Evolutionary conservation across 1,140 invertebrate genomes (phyloP).

Genomic region (Scaptomyza hsui): DNA sequence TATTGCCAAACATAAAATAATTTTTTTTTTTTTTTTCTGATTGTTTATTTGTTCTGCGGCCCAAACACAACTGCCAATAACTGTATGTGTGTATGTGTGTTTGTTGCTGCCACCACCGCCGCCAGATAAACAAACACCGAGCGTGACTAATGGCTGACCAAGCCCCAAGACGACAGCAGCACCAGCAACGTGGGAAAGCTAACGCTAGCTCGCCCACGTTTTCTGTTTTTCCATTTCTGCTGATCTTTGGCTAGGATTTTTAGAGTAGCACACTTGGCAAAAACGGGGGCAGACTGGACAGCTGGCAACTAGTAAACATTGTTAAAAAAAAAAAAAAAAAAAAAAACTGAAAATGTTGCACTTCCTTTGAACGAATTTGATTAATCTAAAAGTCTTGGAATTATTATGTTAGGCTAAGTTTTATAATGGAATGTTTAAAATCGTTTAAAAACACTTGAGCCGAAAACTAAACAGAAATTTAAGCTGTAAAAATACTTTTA

Average conservation of each 20-base stretch:
- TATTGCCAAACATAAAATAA: slow-evolving; percentile 22
- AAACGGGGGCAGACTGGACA: not conserved
- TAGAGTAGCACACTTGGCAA: not conserved
- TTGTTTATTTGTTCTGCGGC: slow-evolving; percentile 45
- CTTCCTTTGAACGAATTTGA: no score
- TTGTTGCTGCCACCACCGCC: not conserved
- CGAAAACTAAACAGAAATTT: no score
- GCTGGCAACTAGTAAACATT: no score
- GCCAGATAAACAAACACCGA: slow-evolving; percentile 33
- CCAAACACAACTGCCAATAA: slow-evolving; percentile 20
- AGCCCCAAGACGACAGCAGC: slow-evolving; percentile 30
- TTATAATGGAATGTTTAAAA: no score
- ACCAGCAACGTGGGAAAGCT: slow-evolving; percentile 43
- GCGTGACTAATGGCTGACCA: slow-evolving; percentile 52
- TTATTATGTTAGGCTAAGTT: no score
- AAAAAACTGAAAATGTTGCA: no score
- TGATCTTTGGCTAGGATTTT: slow-evolving; percentile 42
- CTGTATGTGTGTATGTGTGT: not conserved
- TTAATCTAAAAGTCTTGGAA: no score
- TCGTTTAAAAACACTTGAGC: no score
- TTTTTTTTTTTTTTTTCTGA: no score
- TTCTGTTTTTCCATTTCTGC: not conserved
- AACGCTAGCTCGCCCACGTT: slow-evolving; percentile 40
- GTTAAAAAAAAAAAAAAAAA: no score
- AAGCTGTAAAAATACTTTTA: no score